phyloP scores from a whole-genome alignment of 2,888 invertebrate species.

The Prosapia bicincta region DNA sequence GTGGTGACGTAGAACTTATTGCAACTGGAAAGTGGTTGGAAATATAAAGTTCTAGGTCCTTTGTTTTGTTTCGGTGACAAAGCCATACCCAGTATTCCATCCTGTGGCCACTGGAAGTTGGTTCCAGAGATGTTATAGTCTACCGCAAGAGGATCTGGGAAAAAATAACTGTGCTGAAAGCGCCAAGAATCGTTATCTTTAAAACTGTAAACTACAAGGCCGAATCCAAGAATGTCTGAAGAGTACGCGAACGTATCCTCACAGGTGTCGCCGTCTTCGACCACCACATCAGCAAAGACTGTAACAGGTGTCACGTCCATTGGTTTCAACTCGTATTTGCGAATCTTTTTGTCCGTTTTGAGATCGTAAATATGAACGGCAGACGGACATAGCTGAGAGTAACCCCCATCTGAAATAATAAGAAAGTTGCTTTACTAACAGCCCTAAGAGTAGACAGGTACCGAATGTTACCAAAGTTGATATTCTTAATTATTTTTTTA shows the following conservation, averaged over 20 bases:
- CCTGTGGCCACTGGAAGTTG: constrained; percentile 82
- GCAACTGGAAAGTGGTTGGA: constrained; percentile 74
- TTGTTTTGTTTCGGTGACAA: constrained; percentile 63
- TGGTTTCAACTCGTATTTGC: constrained; percentile 46
- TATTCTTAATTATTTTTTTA: no score
- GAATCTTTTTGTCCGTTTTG: constrained; percentile 64
- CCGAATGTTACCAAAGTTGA: no score
- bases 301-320: constrained; percentile 75
- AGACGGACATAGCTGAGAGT: constrained; percentile 75
- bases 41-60: constrained; percentile 69
- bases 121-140: constrained; percentile 48
- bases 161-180: constrained; percentile 71
- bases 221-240: constrained; percentile 79
- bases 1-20: constrained; percentile 79
- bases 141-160: constrained; percentile 66
- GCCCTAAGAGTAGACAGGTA: no score
- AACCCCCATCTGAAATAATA: constrained; percentile 40
- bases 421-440: no score
- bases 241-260: constrained; percentile 76
- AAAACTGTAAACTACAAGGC: constrained; percentile 76
- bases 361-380: constrained; percentile 74
- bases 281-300: constrained; percentile 80
- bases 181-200: constrained; percentile 74
- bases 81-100: constrained; percentile 77
- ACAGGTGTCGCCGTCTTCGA: constrained; percentile 69